Conservation (phyloP, 2,888 invertebrate genomes). For the Pristionchus exspectatus region DNA sequence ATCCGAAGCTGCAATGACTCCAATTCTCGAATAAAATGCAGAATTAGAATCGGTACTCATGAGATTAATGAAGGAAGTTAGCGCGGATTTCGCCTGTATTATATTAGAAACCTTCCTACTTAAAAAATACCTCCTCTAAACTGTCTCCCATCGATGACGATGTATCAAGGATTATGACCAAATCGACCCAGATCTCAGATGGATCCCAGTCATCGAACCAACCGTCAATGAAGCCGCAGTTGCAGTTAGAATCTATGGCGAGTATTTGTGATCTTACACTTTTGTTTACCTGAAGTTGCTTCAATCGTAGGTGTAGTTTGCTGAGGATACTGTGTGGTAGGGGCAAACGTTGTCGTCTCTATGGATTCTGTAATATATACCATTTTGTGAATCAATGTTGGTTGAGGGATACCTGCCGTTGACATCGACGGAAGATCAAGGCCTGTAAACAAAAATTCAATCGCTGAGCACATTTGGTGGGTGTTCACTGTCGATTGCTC, state of each 20-base stretch:
- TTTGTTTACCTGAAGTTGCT: not conserved
- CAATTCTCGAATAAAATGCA: slow-evolving; percentile 1
- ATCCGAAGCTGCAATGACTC: slow-evolving; percentile 8
- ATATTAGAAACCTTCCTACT: not conserved
- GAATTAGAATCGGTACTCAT: not conserved
- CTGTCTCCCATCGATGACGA: slow-evolving; percentile 28
- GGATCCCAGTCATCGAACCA: slow-evolving; percentile 4
- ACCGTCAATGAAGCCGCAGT: not conserved
- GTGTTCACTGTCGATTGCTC: not conserved
- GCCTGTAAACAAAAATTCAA: too few species aligned
- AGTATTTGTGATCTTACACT: not conserved
- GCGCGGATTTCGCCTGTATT: not conserved
- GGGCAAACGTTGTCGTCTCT: too few species aligned
- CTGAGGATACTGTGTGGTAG: too few species aligned
- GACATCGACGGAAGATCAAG: too few species aligned
- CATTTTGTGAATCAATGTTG: too few species aligned
- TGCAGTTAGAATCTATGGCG: not conserved
- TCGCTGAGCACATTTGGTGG: too few species aligned
- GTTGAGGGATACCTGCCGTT: too few species aligned
- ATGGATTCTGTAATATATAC: too few species aligned
- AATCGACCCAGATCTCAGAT: slow-evolving; percentile 6
- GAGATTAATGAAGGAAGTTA: slow-evolving; percentile 2
- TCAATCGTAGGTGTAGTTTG: not conserved
- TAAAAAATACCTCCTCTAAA: slow-evolving; percentile 45
- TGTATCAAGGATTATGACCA: not conserved